These are phyloP conservation scores for Pardalotus punctatus DNA, from an alignment of 2,113 vertebrate genomes.

Conservation along the genomic window DNA sequence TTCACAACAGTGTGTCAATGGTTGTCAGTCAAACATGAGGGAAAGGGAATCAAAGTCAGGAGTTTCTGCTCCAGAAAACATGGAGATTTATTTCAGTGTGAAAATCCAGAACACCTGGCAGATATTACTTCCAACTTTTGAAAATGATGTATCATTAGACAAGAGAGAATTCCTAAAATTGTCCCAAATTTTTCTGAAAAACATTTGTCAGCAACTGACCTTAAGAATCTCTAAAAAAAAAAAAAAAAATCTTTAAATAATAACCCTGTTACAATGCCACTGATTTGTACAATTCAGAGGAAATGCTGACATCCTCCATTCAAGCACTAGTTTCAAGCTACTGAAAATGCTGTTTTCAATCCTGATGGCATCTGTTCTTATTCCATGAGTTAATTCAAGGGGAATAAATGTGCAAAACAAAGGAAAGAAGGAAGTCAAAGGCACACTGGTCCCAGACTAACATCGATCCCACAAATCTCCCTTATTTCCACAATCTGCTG, in stretches of 20 bases:
- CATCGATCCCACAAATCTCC: not conserved
- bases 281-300: slow-evolving; percentile 32
- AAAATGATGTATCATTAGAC: not conserved
- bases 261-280: not conserved
- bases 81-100: not conserved
- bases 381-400: slow-evolving; percentile 10
- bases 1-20: not conserved
- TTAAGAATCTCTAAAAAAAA: not conserved
- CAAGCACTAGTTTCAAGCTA: not conserved
- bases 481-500: not conserved
- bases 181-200: not conserved
- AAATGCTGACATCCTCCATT: slow-evolving; percentile 22
- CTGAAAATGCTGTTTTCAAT: slow-evolving; percentile 16
- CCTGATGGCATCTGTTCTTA: not conserved
- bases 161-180: not conserved
- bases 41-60: not conserved
- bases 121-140: not conserved
- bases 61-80: not conserved
- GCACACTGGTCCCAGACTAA: not conserved
- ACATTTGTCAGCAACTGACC: not conserved
- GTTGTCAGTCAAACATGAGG: not conserved
- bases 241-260: not conserved
- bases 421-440: not conserved
- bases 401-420: slow-evolving; percentile 17
- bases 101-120: not conserved